A percentile compares a stretch with the other conserved stretches of the same genome.
Evolutionary conservation across 1,140 invertebrate species (phyloP).

Genomic region (Planococcus citri): DNA sequence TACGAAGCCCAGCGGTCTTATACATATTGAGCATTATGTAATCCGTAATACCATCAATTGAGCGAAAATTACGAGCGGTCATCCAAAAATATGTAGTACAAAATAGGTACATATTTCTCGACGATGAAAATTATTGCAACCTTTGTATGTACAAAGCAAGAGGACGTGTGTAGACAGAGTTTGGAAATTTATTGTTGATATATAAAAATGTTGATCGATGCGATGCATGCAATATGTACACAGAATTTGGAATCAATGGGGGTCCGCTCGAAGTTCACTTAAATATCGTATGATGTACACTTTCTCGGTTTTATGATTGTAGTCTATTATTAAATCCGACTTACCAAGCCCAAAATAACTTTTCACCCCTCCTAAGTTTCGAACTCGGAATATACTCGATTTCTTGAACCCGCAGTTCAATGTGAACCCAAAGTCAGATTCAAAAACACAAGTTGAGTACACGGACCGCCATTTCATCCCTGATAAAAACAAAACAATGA

Average conservation of each 20-base stretch:
- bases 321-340: conserved; percentile 27
- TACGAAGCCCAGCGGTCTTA: too few species aligned
- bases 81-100: too few species aligned
- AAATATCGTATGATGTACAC: too few species aligned
- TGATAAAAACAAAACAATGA: conserved; percentile 32
- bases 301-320: neutral
- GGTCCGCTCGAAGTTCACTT: neutral
- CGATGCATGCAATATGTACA: neutral
- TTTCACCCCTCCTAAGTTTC: conserved; percentile 77
- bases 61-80: too few species aligned
- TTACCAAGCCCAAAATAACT: conserved; percentile 74
- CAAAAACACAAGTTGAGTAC: conserved; percentile 62
- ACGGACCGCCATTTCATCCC: conserved; percentile 37
- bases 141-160: too few species aligned
- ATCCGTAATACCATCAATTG: too few species aligned
- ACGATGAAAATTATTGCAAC: too few species aligned
- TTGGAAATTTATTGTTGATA: too few species aligned
- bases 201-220: too few species aligned
- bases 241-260: neutral
- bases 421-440: conserved; percentile 73
- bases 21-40: too few species aligned
- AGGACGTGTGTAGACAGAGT: too few species aligned
- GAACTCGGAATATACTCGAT: conserved; percentile 70
- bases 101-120: too few species aligned
- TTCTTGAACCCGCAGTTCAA: conserved; percentile 84